Base-by-base conservation (phyloP, 2,888 invertebrate genomes). In the Idaea biselata region DNA sequence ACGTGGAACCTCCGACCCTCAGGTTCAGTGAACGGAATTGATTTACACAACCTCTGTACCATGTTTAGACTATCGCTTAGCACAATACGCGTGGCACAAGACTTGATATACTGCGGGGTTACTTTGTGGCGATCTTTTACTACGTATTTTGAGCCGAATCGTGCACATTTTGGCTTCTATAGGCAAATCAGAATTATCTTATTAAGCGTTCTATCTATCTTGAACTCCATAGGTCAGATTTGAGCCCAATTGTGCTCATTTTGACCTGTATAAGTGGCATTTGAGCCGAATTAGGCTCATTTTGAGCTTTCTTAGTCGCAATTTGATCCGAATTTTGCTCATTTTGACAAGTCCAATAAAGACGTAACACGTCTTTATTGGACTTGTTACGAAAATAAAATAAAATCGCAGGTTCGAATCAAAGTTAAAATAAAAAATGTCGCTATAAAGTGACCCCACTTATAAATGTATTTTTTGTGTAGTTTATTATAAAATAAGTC, bases 51-150 rank as follows among this genome's bases (percentile, higher is more conserved):
- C 14, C 70, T 68, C 65, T 73, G 73, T 74, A 14, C 58, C 59
- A 63, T 67, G 69, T 69, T 71, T 65, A 67, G 68, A 70, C 63
- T 68, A 73, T 69, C 54, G 82, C 82, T 83, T 82, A 70, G 82
- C 83, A 83, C 84, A 82, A 80, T 77, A 75, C 77, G 76, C 81
- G 83, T 68, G 79, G 82, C 83, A 82, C 83, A 83, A 82, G 63
- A 73, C 74, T 75, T 71, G 14, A 44, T 44, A 14, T 44, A 14
- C 14, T 7, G 44, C 14, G 44, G 44, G 44, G 8, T 44, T 44
- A 11, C 14, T 44, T 8, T 44, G 14, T 44, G 44, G 44, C 44
- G 44, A 11, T 44, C 44, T 0, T 33, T 33, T 7, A 11, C 5
- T 33, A 33, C 7, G 14, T 33, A 11, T 6, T 33, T 25, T 3